Evolutionary conservation across 2,888 invertebrate species (phyloP).

Genomic region (Lasius fuliginosus): DNA sequence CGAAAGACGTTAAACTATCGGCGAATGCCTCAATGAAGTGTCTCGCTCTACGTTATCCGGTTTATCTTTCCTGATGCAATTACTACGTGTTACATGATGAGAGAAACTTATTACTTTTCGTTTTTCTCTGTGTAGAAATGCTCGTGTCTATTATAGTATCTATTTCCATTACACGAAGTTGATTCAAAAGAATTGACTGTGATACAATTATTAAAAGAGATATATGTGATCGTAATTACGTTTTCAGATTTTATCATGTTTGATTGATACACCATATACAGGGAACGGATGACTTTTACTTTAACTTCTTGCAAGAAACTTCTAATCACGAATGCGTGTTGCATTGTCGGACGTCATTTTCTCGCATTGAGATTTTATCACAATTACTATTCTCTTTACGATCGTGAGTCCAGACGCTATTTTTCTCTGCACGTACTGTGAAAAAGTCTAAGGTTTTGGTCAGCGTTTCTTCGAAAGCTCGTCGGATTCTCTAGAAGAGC

Average conservation of each 20-base stretch:
- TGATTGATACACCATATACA: not conserved
- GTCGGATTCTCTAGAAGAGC: conserved; percentile 51
- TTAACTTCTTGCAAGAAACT: conserved; percentile 3
- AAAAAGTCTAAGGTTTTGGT: conserved; percentile 57
- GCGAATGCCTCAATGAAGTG: conserved; percentile 23
- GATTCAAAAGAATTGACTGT: not conserved
- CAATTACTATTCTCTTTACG: conserved; percentile 60
- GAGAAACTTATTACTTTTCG: conserved; percentile 1
- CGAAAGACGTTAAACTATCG: not conserved
- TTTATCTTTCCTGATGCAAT: conserved; percentile 36
- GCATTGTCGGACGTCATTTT: conserved; percentile 15
- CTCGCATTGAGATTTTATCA: conserved; percentile 25
- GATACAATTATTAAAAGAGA: conserved; percentile 9
- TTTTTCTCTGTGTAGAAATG: not conserved
- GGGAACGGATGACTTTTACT: not conserved
- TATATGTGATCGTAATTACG: not conserved
- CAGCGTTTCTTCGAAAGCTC: conserved; percentile 70
- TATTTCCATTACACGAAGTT: not conserved
- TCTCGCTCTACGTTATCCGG: conserved; percentile 43
- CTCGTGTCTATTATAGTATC: not conserved
- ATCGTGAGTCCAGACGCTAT: conserved; percentile 33
- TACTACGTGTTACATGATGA: conserved; percentile 37
- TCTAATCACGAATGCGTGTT: conserved; percentile 16
- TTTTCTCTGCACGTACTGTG: conserved; percentile 55
- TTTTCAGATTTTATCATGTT: conserved; percentile 20